A percentile compares a stretch with the other conserved stretches of the same genome.
These are phyloP conservation scores for Papilio gigon DNA, from an alignment of 2,888 invertebrate genomes.

Conservation along the genomic window DNA sequence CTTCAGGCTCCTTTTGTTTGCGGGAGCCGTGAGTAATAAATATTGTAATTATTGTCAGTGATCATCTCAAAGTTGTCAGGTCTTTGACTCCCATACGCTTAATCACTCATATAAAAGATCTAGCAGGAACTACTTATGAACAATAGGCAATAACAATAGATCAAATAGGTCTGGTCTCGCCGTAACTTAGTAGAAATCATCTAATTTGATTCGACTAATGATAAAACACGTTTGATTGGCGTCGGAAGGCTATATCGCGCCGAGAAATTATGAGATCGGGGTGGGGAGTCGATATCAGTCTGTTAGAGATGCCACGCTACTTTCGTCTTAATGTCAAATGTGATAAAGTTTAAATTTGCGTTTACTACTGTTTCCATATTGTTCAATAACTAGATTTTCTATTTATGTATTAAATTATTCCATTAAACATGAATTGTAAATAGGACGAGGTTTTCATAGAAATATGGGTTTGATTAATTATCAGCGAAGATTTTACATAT, in stretches of 20 bases:
- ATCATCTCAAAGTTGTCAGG: slow-evolving; percentile 4
- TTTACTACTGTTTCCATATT: neutral
- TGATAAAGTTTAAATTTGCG: slow-evolving; percentile 22
- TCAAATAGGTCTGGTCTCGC: slow-evolving; percentile 36
- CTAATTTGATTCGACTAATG: slow-evolving; percentile 42
- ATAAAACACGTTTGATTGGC: slow-evolving; percentile 50
- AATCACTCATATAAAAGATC: slow-evolving; percentile 25
- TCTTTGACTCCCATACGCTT: slow-evolving; percentile 17
- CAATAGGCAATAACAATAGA: slow-evolving; percentile 35
- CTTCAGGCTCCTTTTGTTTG: too few relatives aligned
- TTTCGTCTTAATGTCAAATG: slow-evolving; percentile 22
- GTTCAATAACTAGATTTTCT: slow-evolving; percentile 30
- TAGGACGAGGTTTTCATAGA: slow-evolving; percentile 43
- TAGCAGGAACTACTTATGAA: slow-evolving; percentile 32
- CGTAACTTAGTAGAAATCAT: slow-evolving; percentile 43
- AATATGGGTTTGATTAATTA: slow-evolving; percentile 35
- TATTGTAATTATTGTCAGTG: neutral
- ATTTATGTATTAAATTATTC: slow-evolving; percentile 40
- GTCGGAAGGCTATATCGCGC: slow-evolving; percentile 48
- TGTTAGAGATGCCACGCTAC: neutral
- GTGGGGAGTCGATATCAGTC: slow-evolving; percentile 39
- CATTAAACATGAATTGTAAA: slow-evolving; percentile 46
- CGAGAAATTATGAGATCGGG: slow-evolving; percentile 45
- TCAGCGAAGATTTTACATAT: slow-evolving; percentile 1
- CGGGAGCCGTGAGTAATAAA: too few relatives aligned